Percentiles rank a stretch among this genome's conserved stretches.
Conservation (phyloP, 2,888 invertebrate genomes). For the Tachina grossa region DNA sequence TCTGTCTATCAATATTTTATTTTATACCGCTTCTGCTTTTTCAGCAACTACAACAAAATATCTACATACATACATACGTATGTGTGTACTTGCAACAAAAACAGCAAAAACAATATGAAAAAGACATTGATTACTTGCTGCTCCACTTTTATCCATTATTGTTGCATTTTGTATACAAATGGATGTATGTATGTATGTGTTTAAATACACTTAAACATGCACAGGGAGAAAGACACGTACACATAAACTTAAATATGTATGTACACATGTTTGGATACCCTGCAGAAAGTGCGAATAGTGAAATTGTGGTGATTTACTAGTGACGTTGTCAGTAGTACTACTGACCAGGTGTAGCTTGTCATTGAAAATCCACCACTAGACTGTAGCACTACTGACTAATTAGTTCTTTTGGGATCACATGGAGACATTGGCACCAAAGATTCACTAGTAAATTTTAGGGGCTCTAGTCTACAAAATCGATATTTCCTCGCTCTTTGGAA, state of each 20-base stretch:
- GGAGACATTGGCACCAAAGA: too few species aligned
- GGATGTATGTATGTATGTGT: not conserved
- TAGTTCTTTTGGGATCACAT: too few species aligned
- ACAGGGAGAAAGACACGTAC: conserved; percentile 23
- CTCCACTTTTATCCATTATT: conserved; percentile 65
- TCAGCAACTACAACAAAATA: conserved; percentile 34
- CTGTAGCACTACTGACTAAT: too few species aligned
- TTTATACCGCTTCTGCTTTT: conserved; percentile 64
- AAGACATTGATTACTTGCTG: conserved; percentile 69
- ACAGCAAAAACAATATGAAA: conserved; percentile 34
- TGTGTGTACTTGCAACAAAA: conserved; percentile 6
- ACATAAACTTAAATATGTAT: not conserved
- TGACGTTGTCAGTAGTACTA: too few species aligned
- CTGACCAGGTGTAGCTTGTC: too few species aligned
- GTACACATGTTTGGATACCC: not conserved
- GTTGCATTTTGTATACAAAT: conserved; percentile 52
- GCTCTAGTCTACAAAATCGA: too few species aligned
- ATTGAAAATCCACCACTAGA: too few species aligned
- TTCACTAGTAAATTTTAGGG: too few species aligned
- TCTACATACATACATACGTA: too few species aligned
- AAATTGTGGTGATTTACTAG: too few species aligned
- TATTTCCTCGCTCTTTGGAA: too few species aligned
- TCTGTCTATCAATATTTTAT: conserved; percentile 36
- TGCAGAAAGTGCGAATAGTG: too few species aligned
- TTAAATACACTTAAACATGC: conserved; percentile 14